phyloP scores from a whole-genome alignment of 2,797 vertebrate species.

The Delichon dasypus region DNA sequence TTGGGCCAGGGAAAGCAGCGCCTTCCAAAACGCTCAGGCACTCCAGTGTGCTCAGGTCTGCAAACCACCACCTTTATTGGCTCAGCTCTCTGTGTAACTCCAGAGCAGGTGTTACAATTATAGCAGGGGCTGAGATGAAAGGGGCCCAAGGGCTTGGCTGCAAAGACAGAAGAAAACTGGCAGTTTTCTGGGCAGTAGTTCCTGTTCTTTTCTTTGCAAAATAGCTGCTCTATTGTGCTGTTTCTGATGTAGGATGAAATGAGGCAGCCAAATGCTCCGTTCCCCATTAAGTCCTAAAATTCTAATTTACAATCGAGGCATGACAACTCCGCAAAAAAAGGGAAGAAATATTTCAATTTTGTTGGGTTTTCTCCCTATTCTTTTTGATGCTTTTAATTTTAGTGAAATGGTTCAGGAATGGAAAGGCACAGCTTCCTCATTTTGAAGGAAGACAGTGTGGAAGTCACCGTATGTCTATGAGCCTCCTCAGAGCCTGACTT shows the following conservation, averaged over 20 bases:
- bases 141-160: neutral
- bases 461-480: neutral
- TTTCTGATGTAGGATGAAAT: constrained; percentile 1
- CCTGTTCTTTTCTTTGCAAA: neutral
- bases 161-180: neutral
- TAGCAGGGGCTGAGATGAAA: constrained; percentile 17
- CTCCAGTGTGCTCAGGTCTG: neutral
- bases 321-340: neutral
- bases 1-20: constrained; percentile 36
- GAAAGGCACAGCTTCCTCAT: neutral
- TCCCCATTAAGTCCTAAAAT: neutral
- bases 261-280: neutral
- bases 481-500: neutral
- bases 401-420: neutral
- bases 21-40: constrained; percentile 32
- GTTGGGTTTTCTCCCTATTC: neutral
- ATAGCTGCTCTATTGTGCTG: neutral
- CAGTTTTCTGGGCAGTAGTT: neutral
- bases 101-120: constrained; percentile 42
- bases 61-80: neutral
- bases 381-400: constrained; percentile 2
- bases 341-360: neutral
- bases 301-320: neutral
- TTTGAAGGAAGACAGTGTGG: neutral
- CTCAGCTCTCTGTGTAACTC: neutral